Conservation (phyloP, 1,140 invertebrate genomes). For the Calliphora vicina region DNA sequence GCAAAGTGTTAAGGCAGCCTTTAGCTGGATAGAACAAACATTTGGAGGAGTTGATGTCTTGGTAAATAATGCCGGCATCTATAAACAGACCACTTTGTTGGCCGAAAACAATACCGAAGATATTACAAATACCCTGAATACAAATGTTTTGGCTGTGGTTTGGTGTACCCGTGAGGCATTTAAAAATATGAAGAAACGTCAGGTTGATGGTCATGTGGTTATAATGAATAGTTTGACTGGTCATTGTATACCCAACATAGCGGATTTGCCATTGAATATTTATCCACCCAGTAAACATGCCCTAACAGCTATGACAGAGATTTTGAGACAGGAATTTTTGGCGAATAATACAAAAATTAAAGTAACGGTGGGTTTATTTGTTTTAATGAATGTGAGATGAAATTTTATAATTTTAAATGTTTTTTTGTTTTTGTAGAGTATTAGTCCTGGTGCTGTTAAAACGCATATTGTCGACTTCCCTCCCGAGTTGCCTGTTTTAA, state of each 20-base stretch:
- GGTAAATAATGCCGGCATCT: slow-evolving; percentile 78
- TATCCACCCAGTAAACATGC: slow-evolving; percentile 77
- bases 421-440: slow-evolving; percentile 61
- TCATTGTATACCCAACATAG: slow-evolving; percentile 62
- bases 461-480: slow-evolving; percentile 54
- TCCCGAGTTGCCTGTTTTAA: slow-evolving; percentile 49
- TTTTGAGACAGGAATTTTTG: slow-evolving; percentile 71
- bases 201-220: slow-evolving; percentile 75
- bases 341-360: slow-evolving; percentile 69
- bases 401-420: too few relatives aligned
- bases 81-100: slow-evolving; percentile 38
- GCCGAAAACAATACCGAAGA: slow-evolving; percentile 39
- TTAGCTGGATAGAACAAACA: slow-evolving; percentile 69
- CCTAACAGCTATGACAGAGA: slow-evolving; percentile 71
- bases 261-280: slow-evolving; percentile 59
- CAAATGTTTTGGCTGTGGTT: slow-evolving; percentile 74
- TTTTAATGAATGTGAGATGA: not conserved
- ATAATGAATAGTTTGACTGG: slow-evolving; percentile 73
- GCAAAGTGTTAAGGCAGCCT: slow-evolving; percentile 71
- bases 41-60: slow-evolving; percentile 75
- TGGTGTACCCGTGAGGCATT: slow-evolving; percentile 73
- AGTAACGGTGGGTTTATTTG: slow-evolving; percentile 64
- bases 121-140: slow-evolving; percentile 64
- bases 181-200: slow-evolving; percentile 71
- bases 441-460: slow-evolving; percentile 69